Evolutionary conservation across 2,113 vertebrate species (phyloP), one percentile per base, ranked within the genome.

Genomic region (Lynx canadensis): DNA sequence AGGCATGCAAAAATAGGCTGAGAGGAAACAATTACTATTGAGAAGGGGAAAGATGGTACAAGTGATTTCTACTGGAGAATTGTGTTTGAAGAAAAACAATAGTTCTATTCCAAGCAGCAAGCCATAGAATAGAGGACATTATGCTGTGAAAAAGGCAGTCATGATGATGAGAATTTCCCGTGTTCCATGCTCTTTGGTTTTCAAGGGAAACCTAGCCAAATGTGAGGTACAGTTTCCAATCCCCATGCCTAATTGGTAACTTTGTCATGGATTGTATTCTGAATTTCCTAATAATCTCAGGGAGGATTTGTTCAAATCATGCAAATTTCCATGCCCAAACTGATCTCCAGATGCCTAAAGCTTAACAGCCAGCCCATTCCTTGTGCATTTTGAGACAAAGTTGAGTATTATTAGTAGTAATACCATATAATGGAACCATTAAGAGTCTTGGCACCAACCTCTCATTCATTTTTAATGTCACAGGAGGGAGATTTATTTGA

Each of bases 391-490:
- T 89, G 57, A 97, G 73, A 86, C 66, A 96, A 65, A 94, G 38
- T 68, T 93, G 57, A 80, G 57, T 91, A 91, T 92, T 93, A 57
- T 92, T 91, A 94, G 95, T 95, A 97, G 94, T 95, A 95, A 97
- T 83, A 41, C 71, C 38, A 18, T 50, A 31, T 95, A 97, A 96
- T 86, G 86, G 29, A 73, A 84, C n/a, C 38, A 78, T 97, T 97
- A 97, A 89, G 76, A 97, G 74, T 95, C 92, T 95, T 97, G 96
- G 78, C 91, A 88, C n/a, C 81, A 85, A 36, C 27, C 50, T 95
- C 81, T 93, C 89, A 79, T 91, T 95, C 71, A 66, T 83, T 94
- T 95, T 89, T 91, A 84, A 1, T 91, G 85, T 85, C 81, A 89
- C 0, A 0, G 76, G 85, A 95, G 33, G 92, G 84, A 92, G 88